Conservation (phyloP, 2,888 invertebrate genomes). For the Acleris emargana region DNA sequence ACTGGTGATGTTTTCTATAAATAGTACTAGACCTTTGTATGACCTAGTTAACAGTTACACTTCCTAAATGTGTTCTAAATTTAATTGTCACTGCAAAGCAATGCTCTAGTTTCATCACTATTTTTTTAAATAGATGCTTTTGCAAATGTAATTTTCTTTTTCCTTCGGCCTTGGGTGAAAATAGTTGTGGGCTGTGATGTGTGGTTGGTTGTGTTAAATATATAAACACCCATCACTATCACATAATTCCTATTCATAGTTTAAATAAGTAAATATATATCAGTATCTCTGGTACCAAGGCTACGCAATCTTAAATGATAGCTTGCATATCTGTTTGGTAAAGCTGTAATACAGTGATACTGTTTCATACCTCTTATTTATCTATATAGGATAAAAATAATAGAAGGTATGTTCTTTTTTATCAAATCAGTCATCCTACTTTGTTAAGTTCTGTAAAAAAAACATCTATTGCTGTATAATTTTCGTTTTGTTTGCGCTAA, state of each 20-base stretch:
- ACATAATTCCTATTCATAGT: neutral
- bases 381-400: constrained; percentile 4
- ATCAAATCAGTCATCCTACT: too few species aligned
- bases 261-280: constrained; percentile 36
- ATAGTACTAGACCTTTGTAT: constrained; percentile 66
- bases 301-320: constrained; percentile 52
- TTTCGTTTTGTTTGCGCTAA: too few species aligned
- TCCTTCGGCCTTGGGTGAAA: too few species aligned
- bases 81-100: constrained; percentile 64
- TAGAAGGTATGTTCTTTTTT: too few species aligned
- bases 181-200: too few species aligned
- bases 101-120: constrained; percentile 53
- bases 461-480: too few species aligned
- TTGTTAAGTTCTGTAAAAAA: too few species aligned
- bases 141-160: too few species aligned
- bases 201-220: too few species aligned
- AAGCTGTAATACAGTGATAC: constrained; percentile 15
- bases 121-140: constrained; percentile 4
- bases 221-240: too few species aligned
- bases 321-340: constrained; percentile 26
- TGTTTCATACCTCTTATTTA: constrained; percentile 28
- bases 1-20: constrained; percentile 46
- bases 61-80: constrained; percentile 72
- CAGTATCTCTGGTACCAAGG: constrained; percentile 52
- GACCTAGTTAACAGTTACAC: constrained; percentile 67